A percentile compares a stretch with the other conserved stretches of the same genome.
phyloP scores from a whole-genome alignment of 2,797 vertebrate species.

The Pristis pectinata region DNA sequence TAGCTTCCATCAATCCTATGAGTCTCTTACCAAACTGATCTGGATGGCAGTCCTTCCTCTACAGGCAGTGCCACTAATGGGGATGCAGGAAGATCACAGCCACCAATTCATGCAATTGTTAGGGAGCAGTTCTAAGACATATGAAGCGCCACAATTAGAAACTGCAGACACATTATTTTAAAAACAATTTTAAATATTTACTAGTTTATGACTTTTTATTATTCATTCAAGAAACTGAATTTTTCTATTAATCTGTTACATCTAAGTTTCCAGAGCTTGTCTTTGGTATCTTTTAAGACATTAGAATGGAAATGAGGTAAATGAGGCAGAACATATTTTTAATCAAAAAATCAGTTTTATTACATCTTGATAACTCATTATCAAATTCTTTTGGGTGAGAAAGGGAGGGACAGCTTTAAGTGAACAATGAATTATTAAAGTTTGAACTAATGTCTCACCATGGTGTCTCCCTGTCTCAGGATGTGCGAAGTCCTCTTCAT shows the following conservation, averaged over 20 bases:
- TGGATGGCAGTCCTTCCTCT: constrained; percentile 3
- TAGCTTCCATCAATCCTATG: neutral
- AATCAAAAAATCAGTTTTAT: neutral
- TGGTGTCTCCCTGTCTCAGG: constrained; percentile 11
- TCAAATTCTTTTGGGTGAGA: neutral
- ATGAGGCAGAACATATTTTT: neutral
- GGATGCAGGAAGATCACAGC: neutral
- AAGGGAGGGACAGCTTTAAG: neutral
- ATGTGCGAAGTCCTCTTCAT: constrained; percentile 23
- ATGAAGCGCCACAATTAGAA: neutral
- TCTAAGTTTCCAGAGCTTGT: neutral
- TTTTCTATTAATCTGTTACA: neutral
- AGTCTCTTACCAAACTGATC: neutral
- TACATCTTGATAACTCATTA: neutral
- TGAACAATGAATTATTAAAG: neutral
- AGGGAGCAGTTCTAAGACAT: constrained; percentile 25
- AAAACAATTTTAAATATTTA: neutral
- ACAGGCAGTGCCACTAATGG: neutral
- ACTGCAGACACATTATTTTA: neutral
- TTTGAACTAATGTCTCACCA: constrained; percentile 1
- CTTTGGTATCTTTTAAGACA: neutral
- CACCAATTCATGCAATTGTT: neutral
- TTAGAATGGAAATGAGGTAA: neutral
- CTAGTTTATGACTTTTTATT: neutral
- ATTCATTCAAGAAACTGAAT: constrained; percentile 7